phyloP scores from a whole-genome alignment of 2,113 vertebrate species.

The Cinclus mexicanus region DNA sequence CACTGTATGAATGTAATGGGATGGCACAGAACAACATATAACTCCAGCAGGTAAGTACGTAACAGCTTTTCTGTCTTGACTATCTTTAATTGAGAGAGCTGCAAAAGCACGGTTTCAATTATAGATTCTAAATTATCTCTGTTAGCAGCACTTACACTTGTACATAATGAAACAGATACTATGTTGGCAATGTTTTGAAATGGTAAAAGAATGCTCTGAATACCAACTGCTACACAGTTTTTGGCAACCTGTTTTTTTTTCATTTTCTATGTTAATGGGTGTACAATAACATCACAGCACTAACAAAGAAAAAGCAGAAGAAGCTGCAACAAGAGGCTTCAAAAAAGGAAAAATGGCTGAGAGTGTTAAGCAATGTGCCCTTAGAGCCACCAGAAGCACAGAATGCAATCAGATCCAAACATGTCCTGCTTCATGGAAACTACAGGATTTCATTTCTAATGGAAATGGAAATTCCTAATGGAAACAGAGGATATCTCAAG shows the following conservation, averaged over 20 bases:
- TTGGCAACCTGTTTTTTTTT: conserved; percentile 47
- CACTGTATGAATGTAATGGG: background rate
- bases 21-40: conserved; percentile 8
- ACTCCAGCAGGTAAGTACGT: conserved; percentile 54
- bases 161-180: conserved; percentile 55
- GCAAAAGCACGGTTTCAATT: conserved; percentile 52
- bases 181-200: conserved; percentile 45
- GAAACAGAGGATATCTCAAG: background rate
- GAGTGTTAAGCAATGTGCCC: background rate
- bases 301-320: background rate
- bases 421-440: background rate
- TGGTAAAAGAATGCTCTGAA: conserved; percentile 43
- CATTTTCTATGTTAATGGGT: conserved; percentile 44
- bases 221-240: conserved; percentile 14
- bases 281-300: background rate
- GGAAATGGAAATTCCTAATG: background rate
- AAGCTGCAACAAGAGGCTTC: background rate
- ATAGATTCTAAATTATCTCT: conserved; percentile 58
- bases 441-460: background rate
- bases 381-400: background rate
- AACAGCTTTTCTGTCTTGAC: conserved; percentile 49
- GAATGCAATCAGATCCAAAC: background rate
- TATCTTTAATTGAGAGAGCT: conserved; percentile 58
- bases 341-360: background rate
- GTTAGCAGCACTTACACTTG: conserved; percentile 49